A percentile compares a stretch with the other conserved stretches of the same genome.
These are phyloP conservation scores for Chaetodon trifasciatus DNA, from an alignment of 2,797 vertebrate species.

Conservation along the genomic window DNA sequence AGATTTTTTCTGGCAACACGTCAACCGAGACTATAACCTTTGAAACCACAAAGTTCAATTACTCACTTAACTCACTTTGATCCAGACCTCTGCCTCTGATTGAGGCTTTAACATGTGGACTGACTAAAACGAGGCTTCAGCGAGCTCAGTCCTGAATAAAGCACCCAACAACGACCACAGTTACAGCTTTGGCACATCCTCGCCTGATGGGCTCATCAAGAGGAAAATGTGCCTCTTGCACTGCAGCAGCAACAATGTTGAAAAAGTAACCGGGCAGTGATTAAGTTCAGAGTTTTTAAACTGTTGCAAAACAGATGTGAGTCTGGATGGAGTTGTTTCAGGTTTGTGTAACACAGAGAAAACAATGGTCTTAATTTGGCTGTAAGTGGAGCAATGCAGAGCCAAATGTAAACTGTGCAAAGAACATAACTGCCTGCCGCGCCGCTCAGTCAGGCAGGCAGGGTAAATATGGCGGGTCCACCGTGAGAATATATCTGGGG, in stretches of 20 bases:
- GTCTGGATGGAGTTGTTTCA: not conserved
- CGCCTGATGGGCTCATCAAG: slow-evolving; percentile 4
- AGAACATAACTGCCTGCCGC: not conserved
- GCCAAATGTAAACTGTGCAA: not conserved
- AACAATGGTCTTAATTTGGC: not conserved
- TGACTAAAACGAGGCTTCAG: slow-evolving; percentile 42
- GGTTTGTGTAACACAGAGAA: not conserved
- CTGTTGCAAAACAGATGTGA: slow-evolving; percentile 12
- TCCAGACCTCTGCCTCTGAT: slow-evolving; percentile 53
- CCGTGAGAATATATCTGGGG: not conserved
- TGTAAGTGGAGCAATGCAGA: not conserved
- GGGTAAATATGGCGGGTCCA: slow-evolving; percentile 57
- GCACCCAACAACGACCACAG: slow-evolving; percentile 20
- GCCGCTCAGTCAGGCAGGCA: slow-evolving; percentile 2
- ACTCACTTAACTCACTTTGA: slow-evolving; percentile 75
- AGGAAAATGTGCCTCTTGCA: not conserved
- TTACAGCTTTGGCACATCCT: not conserved
- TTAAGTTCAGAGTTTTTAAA: slow-evolving; percentile 10
- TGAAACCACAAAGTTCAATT: slow-evolving; percentile 76
- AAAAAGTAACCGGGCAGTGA: slow-evolving; percentile 3
- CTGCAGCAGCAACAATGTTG: slow-evolving; percentile 1
- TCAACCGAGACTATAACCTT: slow-evolving; percentile 68
- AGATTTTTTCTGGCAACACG: slow-evolving; percentile 60
- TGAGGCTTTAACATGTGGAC: slow-evolving; percentile 53
- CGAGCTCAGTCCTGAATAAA: slow-evolving; percentile 34